Base-by-base conservation (phyloP, 2,113 vertebrate genomes). In the Benitochromis conjunctus region DNA sequence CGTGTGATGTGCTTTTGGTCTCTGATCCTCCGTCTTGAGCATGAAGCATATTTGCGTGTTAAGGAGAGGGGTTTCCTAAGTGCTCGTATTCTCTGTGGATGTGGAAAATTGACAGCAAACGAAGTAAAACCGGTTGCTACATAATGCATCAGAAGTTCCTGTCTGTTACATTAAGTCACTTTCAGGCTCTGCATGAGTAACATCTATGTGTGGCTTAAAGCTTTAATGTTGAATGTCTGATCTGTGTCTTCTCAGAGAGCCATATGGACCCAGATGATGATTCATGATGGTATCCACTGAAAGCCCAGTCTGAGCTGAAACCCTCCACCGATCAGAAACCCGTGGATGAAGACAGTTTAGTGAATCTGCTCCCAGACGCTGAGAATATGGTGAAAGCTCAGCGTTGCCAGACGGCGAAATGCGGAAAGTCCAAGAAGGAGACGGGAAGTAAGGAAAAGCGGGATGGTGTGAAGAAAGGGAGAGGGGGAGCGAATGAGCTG, bases 371-470 rank as follows among this genome's bases (percentile, higher is more conserved):
- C 86, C 79, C 82, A 62, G 90, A 95, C 90, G 88, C 93, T 88
- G 91, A 94, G 90, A 96, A 89, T 90, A 96, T 95, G 95, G 96
- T 88, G 92, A 95, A 94, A 95, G 94, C 92, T 94, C 92, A 95
- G 92, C 93, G 71, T 66, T 92, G 89, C 77, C 90, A 89, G 85
- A 53, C 86, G 56, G 79, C 43, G 34, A 95, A 94, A 91, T 80
- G 71, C 31, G 79, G 92, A 29, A 93, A 90, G 81, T 85, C 76
- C 19, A 79, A 57, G 80, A 92, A 92, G 86, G 87, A 92, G 62
- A 91, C 79, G 57, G 87, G 66, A 80, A n/a, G 80, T 82, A 89
- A 92, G 79, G 89, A 89, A 83, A 92, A 87, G 71, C 46, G 88
- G 66, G 80, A 43, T 7, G 79, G 79, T 1, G 26, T 80, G 51